Percentiles rank a stretch among this genome's conserved stretches.
Evolutionary conservation across 2,113 vertebrate species (phyloP).

Genomic region (Elachura formosa): DNA sequence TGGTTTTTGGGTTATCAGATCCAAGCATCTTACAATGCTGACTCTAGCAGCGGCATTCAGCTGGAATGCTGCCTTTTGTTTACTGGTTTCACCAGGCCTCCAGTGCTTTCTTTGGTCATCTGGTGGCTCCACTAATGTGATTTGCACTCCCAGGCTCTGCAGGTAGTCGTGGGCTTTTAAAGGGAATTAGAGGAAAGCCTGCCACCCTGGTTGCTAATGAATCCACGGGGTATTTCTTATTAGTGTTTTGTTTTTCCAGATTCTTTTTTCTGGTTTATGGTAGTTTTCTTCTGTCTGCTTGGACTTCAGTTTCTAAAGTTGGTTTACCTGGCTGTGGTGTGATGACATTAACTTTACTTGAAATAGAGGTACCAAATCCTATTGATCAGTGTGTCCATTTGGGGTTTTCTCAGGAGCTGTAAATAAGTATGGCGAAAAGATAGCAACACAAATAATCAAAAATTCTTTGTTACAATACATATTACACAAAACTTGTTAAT

Average conservation of each 20-base stretch:
- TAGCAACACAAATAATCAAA: background rate
- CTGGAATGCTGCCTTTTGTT: slow-evolving; percentile 89
- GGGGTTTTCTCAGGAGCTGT: background rate
- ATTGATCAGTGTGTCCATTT: background rate
- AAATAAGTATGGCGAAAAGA: background rate
- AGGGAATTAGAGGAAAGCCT: slow-evolving; percentile 79
- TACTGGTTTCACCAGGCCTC: slow-evolving; percentile 77
- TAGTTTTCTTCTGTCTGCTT: background rate
- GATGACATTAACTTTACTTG: background rate
- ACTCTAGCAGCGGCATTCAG: slow-evolving; percentile 86
- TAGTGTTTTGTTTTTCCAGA: slow-evolving; percentile 43
- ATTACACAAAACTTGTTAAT: background rate
- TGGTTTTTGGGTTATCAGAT: slow-evolving; percentile 76
- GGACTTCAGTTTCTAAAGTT: background rate
- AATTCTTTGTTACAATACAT: background rate
- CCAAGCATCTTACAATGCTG: slow-evolving; percentile 75
- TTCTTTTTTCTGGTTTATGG: background rate
- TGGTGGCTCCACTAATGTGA: slow-evolving; percentile 82
- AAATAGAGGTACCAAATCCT: background rate
- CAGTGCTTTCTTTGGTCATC: slow-evolving; percentile 77
- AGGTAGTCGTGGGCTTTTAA: slow-evolving; percentile 84
- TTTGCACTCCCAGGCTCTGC: slow-evolving; percentile 90
- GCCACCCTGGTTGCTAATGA: slow-evolving; percentile 79
- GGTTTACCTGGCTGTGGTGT: background rate
- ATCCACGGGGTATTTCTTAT: slow-evolving; percentile 40